Base-by-base conservation (phyloP, 2,888 invertebrate genomes). In the Amiota minor region DNA sequence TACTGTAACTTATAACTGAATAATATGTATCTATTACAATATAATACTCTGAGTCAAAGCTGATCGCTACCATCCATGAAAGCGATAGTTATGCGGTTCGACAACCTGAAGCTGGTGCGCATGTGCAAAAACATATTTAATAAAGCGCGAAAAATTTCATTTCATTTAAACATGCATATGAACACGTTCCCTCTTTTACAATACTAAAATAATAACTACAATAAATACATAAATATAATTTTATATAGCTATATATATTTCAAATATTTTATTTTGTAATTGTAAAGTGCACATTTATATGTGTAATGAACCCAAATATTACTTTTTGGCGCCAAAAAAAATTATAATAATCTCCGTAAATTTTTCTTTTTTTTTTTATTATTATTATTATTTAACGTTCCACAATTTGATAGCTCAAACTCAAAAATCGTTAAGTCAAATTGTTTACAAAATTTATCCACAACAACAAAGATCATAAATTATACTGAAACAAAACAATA, bases 81-180 rank as follows among this genome's bases (percentile, higher is more conserved):
- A 68, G 67, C 50, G 67, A 68, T 49, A 53, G 20, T 47, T 56
- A 53, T 46, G 53, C 53, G 73, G 78, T 76, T 78, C 76, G 74
- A 74, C 72, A 78, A 76, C 70, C 76, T 69, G 49, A 61, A 23
- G 68, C 45, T 55, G 70, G 70, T 61, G 61, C 61, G 35, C 70
- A 61, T 45, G 70, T 49, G 70, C 61, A 20, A 53, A 35, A 62
- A 20, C 47, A 23, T 50, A 62, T 16, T 62, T 71, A 64, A 71
- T 64, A 61, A 50, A n/a, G 53, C 71, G 71, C 70, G 59, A 59
- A 70, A 61, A 45, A 45, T 53, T 53, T 50, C 14, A 53, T 64
- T 23, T 53, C 9, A 53, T 64, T 23, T 45, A 55, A 20, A 68
- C 50, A 68, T 68, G 67, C 67, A 68, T 14, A 62, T 45, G 53